phyloP scores from a whole-genome alignment of 2,888 invertebrate species.

The Conomelus anceps region DNA sequence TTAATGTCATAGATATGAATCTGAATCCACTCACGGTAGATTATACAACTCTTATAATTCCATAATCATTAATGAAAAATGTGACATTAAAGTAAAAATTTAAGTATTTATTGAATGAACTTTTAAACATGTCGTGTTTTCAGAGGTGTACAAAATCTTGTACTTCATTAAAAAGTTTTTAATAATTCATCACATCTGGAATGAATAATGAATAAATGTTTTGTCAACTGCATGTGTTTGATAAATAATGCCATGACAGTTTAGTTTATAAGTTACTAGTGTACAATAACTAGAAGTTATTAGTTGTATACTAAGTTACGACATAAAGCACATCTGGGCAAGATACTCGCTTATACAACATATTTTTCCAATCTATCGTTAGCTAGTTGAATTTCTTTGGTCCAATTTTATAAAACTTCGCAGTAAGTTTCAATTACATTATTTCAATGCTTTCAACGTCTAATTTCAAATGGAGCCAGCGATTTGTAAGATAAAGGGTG shows the following conservation, averaged over 20 bases:
- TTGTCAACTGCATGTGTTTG: background rate
- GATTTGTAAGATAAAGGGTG: no score
- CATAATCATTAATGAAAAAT: background rate
- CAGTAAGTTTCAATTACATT: background rate
- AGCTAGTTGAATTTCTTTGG: background rate
- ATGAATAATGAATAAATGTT: background rate
- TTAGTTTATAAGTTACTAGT: background rate
- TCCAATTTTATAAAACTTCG: background rate
- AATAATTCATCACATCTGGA: background rate
- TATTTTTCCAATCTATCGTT: background rate
- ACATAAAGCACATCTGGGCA: no score
- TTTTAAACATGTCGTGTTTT: no score
- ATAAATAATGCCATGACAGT: background rate
- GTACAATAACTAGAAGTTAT: background rate
- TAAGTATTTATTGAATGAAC: background rate
- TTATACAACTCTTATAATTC: background rate
- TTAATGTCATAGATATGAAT: background rate
- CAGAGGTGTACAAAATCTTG: no score
- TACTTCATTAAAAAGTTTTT: no score
- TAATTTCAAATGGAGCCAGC: no score
- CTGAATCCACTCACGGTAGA: background rate
- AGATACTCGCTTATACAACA: background rate
- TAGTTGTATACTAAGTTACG: no score
- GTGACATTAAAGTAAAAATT: no score
- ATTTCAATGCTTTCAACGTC: background rate